Conservation (phyloP, 2,113 vertebrate species). For the Hippocampus zosterae region DNA sequence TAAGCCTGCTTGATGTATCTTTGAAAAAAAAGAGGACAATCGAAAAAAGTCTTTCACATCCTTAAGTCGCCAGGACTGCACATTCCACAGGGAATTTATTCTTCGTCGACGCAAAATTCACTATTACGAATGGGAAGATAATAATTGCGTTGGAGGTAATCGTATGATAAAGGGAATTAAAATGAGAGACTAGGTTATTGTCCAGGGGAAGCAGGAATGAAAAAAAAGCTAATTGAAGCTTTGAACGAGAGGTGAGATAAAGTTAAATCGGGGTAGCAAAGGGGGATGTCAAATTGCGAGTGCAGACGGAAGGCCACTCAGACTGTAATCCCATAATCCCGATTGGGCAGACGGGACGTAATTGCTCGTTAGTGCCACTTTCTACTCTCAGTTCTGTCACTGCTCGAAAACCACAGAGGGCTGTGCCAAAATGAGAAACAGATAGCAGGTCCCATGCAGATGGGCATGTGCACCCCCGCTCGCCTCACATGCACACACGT, state of each 20-base stretch:
- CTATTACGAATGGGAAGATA: neutral
- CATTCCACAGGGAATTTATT: neutral
- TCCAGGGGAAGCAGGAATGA: constrained; percentile 21
- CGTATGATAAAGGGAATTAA: constrained; percentile 25
- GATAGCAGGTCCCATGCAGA: constrained; percentile 56
- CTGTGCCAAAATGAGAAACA: constrained; percentile 66
- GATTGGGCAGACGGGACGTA: constrained; percentile 67
- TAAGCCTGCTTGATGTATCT: constrained; percentile 13
- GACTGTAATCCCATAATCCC: constrained; percentile 74
- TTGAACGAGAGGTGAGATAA: constrained; percentile 39
- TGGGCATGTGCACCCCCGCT: constrained; percentile 37
- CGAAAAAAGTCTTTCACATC: neutral
- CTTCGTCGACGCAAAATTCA: neutral
- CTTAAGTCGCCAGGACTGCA: neutral
- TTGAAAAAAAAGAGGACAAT: neutral
- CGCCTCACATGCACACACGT: constrained; percentile 6
- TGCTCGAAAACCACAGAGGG: constrained; percentile 59
- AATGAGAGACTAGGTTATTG: constrained; percentile 26
- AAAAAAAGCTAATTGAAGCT: constrained; percentile 37
- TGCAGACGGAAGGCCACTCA: constrained; percentile 44
- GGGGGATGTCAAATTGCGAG: constrained; percentile 39
- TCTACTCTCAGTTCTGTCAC: constrained; percentile 62
- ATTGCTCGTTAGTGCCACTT: constrained; percentile 76
- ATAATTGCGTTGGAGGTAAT: constrained; percentile 11
- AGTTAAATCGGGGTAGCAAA: constrained; percentile 21